phyloP scores from a whole-genome alignment of 2,113 vertebrate species.

The Callorhinus ursinus region DNA sequence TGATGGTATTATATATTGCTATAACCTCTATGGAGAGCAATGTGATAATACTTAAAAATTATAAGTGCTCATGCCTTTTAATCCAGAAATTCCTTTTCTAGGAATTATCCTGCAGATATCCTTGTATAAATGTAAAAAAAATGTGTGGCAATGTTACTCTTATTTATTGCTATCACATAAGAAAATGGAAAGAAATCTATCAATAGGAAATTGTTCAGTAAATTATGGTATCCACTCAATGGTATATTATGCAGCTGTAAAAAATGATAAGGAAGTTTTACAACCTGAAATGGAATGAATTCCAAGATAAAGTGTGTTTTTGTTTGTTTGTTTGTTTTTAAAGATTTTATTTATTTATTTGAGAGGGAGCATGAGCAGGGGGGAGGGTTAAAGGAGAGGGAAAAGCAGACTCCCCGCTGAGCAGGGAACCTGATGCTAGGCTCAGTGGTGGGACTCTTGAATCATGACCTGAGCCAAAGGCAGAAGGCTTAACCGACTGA shows the following conservation, averaged over 20 bases:
- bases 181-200: background rate
- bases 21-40: background rate
- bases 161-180: background rate
- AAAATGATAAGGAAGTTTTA: background rate
- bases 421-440: too few relatives aligned
- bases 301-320: background rate
- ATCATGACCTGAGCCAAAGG: too few relatives aligned
- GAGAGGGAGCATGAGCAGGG: too few relatives aligned
- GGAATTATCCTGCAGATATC: background rate
- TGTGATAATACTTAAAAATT: constrained; percentile 41
- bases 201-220: background rate
- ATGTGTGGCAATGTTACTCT: background rate
- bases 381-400: too few relatives aligned
- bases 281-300: background rate
- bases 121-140: constrained; percentile 8
- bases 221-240: background rate
- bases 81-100: background rate
- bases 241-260: background rate
- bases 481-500: too few relatives aligned
- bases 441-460: too few relatives aligned
- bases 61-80: background rate
- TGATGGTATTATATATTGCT: background rate
- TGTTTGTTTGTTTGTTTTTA: too few relatives aligned
- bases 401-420: too few relatives aligned
- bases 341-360: too few relatives aligned